Evolutionary conservation across 37 sponge, comb jelly and placozoan species (phyloP).

Genomic region (Dysidea cf. avara): DNA sequence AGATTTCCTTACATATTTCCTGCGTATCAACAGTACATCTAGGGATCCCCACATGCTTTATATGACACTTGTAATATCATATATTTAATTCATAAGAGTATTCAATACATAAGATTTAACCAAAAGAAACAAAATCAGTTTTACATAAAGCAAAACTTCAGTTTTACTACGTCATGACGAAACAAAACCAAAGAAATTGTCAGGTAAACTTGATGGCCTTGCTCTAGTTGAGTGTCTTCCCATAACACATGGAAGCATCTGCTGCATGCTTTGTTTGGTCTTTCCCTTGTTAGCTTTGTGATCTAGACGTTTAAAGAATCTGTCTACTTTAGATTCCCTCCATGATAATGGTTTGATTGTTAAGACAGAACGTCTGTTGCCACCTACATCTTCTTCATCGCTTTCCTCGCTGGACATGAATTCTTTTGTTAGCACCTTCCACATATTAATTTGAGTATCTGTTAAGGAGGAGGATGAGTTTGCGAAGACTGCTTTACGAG

Average conservation of each 20-base stretch:
- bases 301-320: slow-evolving; percentile 1
- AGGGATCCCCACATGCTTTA: not conserved
- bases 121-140: not conserved
- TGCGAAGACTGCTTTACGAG: not conserved
- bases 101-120: not conserved
- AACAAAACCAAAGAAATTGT: slow-evolving; percentile 1
- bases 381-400: not conserved
- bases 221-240: not conserved
- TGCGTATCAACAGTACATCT: too few species aligned
- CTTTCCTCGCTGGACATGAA: slow-evolving; percentile 17
- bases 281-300: not conserved
- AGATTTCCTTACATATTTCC: too few species aligned
- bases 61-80: not conserved
- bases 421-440: slow-evolving; percentile 1
- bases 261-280: slow-evolving; percentile 1
- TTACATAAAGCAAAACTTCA: not conserved
- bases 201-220: not conserved
- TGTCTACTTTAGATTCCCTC: not conserved
- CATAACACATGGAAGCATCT: slow-evolving; percentile 7
- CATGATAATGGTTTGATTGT: not conserved
- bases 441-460: not conserved
- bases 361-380: slow-evolving; percentile 3
- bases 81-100: not conserved
- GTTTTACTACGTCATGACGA: not conserved
- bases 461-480: not conserved